These are phyloP conservation scores for Vicugna pacos DNA, from an alignment of 2,113 vertebrate genomes.

Conservation along the genomic window DNA sequence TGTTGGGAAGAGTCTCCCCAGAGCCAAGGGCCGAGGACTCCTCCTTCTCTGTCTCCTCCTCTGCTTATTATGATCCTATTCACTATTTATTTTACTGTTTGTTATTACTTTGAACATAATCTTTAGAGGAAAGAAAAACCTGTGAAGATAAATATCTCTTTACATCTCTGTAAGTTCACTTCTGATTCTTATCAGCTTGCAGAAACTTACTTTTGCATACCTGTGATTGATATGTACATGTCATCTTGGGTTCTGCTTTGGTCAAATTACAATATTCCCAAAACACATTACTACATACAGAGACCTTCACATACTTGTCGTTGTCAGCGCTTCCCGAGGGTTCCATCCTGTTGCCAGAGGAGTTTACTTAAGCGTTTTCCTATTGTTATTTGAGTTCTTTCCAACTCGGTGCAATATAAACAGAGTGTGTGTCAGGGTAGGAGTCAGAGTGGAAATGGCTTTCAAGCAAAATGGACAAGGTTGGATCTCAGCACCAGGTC, in stretches of 20 bases:
- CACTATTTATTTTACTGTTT: neutral
- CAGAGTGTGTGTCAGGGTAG: neutral
- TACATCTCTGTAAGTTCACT: neutral
- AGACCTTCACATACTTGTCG: neutral
- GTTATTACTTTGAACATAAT: neutral
- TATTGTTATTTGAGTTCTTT: slow-evolving; percentile 8
- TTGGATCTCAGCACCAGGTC: neutral
- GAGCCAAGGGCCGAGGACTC: neutral
- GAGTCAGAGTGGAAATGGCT: neutral
- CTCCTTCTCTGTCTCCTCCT: neutral
- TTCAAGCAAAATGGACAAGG: slow-evolving; percentile 41
- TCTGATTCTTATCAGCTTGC: neutral
- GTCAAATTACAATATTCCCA: neutral
- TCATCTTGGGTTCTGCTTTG: neutral
- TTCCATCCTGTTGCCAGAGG: neutral
- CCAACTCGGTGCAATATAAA: neutral
- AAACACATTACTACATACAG: neutral
- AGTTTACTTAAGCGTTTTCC: neutral
- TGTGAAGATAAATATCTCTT: neutral
- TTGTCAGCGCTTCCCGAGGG: neutral
- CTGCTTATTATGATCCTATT: neutral
- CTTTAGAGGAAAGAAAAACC: neutral
- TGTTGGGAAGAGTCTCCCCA: neutral
- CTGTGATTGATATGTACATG: neutral
- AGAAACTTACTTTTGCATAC: neutral